phyloP scores from a whole-genome alignment of 2,888 invertebrate species.

The Entomobrya multifasciata region DNA sequence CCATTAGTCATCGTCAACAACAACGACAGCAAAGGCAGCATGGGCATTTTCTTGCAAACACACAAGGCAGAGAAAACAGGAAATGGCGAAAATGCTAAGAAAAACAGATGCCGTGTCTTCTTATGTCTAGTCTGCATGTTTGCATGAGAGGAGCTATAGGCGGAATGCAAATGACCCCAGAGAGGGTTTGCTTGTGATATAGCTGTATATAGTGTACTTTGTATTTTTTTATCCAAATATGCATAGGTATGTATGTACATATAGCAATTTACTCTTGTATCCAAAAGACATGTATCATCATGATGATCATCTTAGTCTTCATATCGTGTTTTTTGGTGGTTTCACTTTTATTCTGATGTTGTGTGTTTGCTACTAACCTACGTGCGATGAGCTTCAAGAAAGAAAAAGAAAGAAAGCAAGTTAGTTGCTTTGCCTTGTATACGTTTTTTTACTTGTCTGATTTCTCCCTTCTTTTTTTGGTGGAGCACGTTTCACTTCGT shows the following conservation, averaged over 20 bases:
- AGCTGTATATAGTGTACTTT: neutral
- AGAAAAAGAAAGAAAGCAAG: neutral
- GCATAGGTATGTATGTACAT: neutral
- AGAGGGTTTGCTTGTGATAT: neutral
- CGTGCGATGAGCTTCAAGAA: conserved; percentile 27
- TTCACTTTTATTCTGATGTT: no score
- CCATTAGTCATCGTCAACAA: conserved; percentile 59
- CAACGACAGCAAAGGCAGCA: neutral
- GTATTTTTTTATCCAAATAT: neutral
- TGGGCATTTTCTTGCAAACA: neutral
- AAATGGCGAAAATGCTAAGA: conserved; percentile 25
- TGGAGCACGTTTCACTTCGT: conserved; percentile 43
- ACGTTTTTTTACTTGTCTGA: conserved; percentile 15
- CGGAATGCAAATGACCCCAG: conserved; percentile 56
- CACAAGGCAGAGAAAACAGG: conserved; percentile 30
- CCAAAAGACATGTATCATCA: conserved; percentile 26
- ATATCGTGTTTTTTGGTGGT: conserved; percentile 3
- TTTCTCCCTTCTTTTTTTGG: conserved; percentile 4
- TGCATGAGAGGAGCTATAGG: neutral
- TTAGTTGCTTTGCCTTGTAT: neutral
- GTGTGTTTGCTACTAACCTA: no score
- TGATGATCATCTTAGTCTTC: neutral
- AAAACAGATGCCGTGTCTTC: neutral
- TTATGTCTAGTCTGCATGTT: conserved; percentile 7
- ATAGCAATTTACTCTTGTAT: conserved; percentile 13